Conservation (phyloP, 1,140 invertebrate genomes). For the Drosophila obscura region DNA sequence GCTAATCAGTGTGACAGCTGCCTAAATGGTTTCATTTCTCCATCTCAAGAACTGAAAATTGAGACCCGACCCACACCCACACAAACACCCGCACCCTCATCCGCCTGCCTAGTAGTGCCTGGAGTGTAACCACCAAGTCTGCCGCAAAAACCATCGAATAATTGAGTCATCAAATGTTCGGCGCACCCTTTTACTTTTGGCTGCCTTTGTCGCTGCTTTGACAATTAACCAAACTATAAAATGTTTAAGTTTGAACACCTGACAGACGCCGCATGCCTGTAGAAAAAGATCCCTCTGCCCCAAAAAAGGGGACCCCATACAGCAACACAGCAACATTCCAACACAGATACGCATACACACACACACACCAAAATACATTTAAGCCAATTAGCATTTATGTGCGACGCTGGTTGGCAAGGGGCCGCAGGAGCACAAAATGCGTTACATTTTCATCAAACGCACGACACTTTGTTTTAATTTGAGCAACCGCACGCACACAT, state of each 20-base stretch:
- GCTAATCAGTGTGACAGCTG: constrained; percentile 54
- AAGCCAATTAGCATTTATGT: constrained; percentile 83
- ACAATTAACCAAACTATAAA: constrained; percentile 82
- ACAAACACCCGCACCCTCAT: background rate
- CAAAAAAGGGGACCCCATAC: constrained; percentile 26
- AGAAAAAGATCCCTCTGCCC: constrained; percentile 37
- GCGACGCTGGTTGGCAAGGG: constrained; percentile 46
- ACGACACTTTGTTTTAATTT: constrained; percentile 83
- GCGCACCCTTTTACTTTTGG: constrained; percentile 53
- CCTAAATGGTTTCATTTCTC: constrained; percentile 13
- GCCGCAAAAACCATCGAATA: constrained; percentile 74
- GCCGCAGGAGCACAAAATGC: constrained; percentile 51
- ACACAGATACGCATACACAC: background rate
- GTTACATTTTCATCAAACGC: constrained; percentile 83
- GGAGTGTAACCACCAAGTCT: constrained; percentile 32
- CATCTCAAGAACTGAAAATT: background rate
- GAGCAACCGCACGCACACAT: constrained; percentile 74
- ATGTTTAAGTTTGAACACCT: constrained; percentile 82
- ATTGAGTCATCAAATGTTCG: constrained; percentile 80
- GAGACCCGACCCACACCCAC: background rate
- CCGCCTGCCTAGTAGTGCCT: background rate
- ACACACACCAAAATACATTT: constrained; percentile 54
- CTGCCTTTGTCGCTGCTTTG: constrained; percentile 55
- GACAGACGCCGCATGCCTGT: constrained; percentile 11
- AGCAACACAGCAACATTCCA: constrained; percentile 9